These are phyloP conservation scores for Caprella mutica DNA, from an alignment of 2,888 invertebrate species.

Conservation along the genomic window DNA sequence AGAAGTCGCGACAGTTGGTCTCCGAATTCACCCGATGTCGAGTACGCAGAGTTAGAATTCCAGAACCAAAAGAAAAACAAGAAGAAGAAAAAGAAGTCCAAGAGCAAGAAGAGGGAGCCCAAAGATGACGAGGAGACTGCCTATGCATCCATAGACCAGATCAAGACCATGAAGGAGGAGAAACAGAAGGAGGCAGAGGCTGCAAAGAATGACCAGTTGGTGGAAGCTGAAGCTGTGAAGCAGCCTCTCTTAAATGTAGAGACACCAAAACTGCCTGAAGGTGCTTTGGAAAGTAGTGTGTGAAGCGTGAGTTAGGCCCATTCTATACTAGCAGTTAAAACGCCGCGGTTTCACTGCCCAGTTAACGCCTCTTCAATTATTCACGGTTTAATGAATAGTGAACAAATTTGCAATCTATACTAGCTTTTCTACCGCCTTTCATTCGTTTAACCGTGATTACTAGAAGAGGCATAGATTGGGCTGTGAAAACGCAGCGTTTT, in stretches of 20 bases:
- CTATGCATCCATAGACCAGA: constrained; percentile 1
- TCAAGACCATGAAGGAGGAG: not conserved
- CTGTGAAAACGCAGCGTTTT: too few species aligned
- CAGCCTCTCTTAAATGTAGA: not conserved
- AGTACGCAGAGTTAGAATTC: constrained; percentile 6
- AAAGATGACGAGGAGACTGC: constrained; percentile 4
- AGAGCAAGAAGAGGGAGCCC: constrained; percentile 8
- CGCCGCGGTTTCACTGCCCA: too few species aligned
- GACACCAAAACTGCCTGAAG: not conserved
- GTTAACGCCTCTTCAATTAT: too few species aligned
- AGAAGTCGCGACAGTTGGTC: too few species aligned
- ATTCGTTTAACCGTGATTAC: too few species aligned
- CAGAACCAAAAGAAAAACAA: constrained; percentile 19
- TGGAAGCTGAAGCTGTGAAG: not conserved
- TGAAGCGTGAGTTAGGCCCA: too few species aligned
- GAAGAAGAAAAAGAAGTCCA: constrained; percentile 36
- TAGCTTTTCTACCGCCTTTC: too few species aligned
- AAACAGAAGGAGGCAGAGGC: not conserved
- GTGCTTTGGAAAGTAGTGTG: constrained; percentile 6
- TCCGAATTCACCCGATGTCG: not conserved
- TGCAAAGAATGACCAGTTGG: not conserved
- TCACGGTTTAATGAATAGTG: too few species aligned
- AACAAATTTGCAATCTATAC: too few species aligned
- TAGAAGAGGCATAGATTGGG: too few species aligned
- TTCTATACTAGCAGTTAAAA: too few species aligned